phyloP scores from a whole-genome alignment of 2,113 vertebrate species.

The Diadophis punctatus region DNA sequence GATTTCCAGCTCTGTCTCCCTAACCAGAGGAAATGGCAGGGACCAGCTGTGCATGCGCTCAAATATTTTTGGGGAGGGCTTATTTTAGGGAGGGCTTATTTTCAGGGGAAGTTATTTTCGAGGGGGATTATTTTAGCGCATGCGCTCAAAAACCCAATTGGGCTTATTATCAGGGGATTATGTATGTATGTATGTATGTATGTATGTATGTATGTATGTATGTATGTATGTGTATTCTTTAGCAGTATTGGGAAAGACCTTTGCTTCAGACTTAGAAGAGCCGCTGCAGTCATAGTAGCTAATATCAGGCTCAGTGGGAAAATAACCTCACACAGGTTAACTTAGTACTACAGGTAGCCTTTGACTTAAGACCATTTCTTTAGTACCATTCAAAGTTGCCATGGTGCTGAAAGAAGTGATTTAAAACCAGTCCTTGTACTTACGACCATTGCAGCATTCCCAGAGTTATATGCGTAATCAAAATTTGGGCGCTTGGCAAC shows the following conservation, averaged over 20 bases:
- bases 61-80: too few relatives aligned
- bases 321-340: not conserved
- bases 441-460: not conserved
- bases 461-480: not conserved
- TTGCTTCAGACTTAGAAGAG: not conserved
- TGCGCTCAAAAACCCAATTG: too few relatives aligned
- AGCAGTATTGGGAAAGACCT: not conserved
- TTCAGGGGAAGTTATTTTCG: too few relatives aligned
- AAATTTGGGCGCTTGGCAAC: not conserved
- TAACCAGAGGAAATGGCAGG: too few relatives aligned
- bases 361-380: not conserved
- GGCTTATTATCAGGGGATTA: too few relatives aligned
- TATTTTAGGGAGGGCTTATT: too few relatives aligned
- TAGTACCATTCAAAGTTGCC: not conserved
- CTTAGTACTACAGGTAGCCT: not conserved
- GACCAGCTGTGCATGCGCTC: too few relatives aligned
- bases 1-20: too few relatives aligned
- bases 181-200: too few relatives aligned
- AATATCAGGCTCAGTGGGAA: not conserved
- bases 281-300: not conserved
- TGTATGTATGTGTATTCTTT: not conserved
- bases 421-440: not conserved
- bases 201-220: too few relatives aligned
- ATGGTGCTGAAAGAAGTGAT: not conserved
- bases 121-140: too few relatives aligned